Evolutionary conservation across 2,797 vertebrate genomes (phyloP), one percentile per base, ranked within the genome.

Genomic region (Bothrops alternatus): DNA sequence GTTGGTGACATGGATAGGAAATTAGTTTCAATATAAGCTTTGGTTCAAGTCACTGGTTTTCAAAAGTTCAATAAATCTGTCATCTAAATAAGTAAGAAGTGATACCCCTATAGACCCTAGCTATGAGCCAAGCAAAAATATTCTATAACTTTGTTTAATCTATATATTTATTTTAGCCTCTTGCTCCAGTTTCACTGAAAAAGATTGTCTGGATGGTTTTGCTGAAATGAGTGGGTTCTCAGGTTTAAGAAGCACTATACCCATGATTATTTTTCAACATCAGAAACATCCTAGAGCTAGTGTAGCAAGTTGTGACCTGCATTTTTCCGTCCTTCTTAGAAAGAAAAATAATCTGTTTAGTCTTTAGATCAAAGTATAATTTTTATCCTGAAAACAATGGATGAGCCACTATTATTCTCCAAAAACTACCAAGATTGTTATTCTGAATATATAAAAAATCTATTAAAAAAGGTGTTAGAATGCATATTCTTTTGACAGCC

Each of bases 301-400:
- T 65, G 60, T 37, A n/a, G 6, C 37, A 42, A 12, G 18, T 53
- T 50, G 57, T 86, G 4, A 14, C 78, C 78, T 25, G 18, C 16
- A 13, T 32, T 87, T 87, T 61, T n/a, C 47, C 85, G 4, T 26
- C 23, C 50, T 87, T 42, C 65, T 90, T 92, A 87, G 53, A 87
- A 28, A 69, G 53, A 87, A 4, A 37, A 90, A 37, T n/a, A 92
- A 88, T 32, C 20, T 93, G 92, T 93, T 93, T 86, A 61, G 65
- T 90, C 16, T 18, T 90, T 82, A 93, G 56, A 82, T 56, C 89
- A 90, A 86, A 55, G 28, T 82, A 90, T 61, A 57, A 86, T 56
- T 78, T 47, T 55, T 37, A 93, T 82, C 89, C 63, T 93, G 86
- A 28, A 86, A 93, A 90, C 89, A 93, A 88, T 90, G 86, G 63